Evolutionary conservation across 2,888 invertebrate species (phyloP).

Genomic region (Pseudococcus jackbeardsleyi): DNA sequence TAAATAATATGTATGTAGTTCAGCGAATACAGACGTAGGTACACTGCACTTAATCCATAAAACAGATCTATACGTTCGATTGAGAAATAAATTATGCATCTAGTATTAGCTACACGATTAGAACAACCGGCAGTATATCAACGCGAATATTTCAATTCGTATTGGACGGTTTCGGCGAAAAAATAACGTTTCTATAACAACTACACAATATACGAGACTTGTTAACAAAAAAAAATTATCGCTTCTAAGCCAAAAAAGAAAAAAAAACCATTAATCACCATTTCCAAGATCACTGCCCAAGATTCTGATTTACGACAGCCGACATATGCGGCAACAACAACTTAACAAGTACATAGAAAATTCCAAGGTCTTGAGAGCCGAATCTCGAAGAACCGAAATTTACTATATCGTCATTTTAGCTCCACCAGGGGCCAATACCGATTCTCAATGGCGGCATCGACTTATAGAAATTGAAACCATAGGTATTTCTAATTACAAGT

Average conservation of each 20-base stretch:
- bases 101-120: neutral
- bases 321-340: neutral
- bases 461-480: neutral
- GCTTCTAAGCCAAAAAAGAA: neutral
- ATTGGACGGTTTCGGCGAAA: neutral
- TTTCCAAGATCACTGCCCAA: neutral
- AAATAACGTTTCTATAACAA: neutral
- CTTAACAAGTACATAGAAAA: neutral
- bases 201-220: neutral
- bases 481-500: neutral
- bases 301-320: constrained; percentile 32
- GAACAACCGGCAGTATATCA: neutral
- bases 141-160: constrained; percentile 30
- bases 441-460: neutral
- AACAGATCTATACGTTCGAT: neutral
- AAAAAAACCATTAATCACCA: neutral
- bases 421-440: neutral
- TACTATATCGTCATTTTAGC: neutral
- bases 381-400: neutral
- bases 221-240: constrained; percentile 2
- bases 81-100: neutral
- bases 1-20: constrained; percentile 12
- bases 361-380: neutral
- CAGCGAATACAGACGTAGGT: neutral
- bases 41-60: neutral